phyloP scores from a whole-genome alignment of 2,797 vertebrate genomes.

The Typhlichthys eigenmanni region DNA sequence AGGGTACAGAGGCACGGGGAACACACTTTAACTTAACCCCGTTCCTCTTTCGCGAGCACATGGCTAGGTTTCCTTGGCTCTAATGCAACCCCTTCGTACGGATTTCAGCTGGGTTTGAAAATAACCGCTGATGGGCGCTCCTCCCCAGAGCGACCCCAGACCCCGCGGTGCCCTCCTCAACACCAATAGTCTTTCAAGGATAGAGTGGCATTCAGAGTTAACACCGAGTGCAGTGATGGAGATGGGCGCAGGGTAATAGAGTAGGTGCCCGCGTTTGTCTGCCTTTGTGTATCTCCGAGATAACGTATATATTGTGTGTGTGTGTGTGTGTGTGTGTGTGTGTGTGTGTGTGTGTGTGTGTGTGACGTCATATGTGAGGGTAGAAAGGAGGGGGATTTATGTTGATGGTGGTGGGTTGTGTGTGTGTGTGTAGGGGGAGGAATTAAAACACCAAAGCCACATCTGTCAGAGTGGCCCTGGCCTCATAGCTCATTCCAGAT shows the following conservation, averaged over 20 bases:
- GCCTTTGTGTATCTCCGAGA: neutral
- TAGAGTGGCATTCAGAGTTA: slow-evolving; percentile 53
- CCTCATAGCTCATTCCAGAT: slow-evolving; percentile 67
- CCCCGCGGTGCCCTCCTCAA: slow-evolving; percentile 51
- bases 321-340: slow-evolving; percentile 11
- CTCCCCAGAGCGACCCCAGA: slow-evolving; percentile 58
- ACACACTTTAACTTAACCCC: slow-evolving; percentile 55
- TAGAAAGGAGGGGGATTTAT: neutral
- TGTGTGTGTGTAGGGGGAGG: slow-evolving; percentile 12
- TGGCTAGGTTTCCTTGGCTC: slow-evolving; percentile 64
- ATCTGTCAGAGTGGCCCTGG: slow-evolving; percentile 61
- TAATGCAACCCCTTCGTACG: slow-evolving; percentile 61
- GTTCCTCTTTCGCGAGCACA: slow-evolving; percentile 67
- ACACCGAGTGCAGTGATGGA: slow-evolving; percentile 35
- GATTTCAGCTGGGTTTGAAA: slow-evolving; percentile 59
- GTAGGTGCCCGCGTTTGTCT: slow-evolving; percentile 12
- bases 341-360: slow-evolving; percentile 8
- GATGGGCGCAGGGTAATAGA: slow-evolving; percentile 43
- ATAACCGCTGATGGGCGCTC: slow-evolving; percentile 64
- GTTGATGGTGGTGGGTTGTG: neutral
- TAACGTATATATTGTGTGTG: slow-evolving; percentile 8
- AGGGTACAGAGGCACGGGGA: slow-evolving; percentile 48
- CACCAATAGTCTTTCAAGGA: slow-evolving; percentile 50
- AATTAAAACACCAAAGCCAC: slow-evolving; percentile 67
- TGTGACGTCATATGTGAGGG: slow-evolving; percentile 1